A percentile compares a stretch with the other conserved stretches of the same genome.
Evolutionary conservation across 2,888 invertebrate genomes (phyloP).

Genomic region (Erebia palarica): DNA sequence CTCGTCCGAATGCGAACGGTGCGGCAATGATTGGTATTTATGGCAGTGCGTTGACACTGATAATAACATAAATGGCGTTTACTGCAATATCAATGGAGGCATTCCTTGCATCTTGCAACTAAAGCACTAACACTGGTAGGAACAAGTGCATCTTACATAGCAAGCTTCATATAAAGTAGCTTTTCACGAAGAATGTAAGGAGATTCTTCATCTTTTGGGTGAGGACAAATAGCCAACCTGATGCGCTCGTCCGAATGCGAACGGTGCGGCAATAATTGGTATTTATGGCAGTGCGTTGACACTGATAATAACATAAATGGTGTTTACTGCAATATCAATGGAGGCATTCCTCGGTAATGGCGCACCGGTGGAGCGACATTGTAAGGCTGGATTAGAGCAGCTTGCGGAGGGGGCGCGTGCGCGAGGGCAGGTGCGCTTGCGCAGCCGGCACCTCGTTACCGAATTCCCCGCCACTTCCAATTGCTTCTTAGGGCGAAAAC

Average conservation of each 20-base stretch:
- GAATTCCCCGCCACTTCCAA: slow-evolving; percentile 65
- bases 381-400: slow-evolving; percentile 39
- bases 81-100: slow-evolving; percentile 47
- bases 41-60: slow-evolving; percentile 46
- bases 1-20: slow-evolving; percentile 10
- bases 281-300: slow-evolving; percentile 47
- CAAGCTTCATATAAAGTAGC: too few relatives aligned
- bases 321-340: slow-evolving; percentile 47
- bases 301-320: slow-evolving; percentile 44
- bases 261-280: slow-evolving; percentile 40
- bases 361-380: slow-evolving; percentile 39
- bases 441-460: slow-evolving; percentile 69
- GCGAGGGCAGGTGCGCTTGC: slow-evolving; percentile 66
- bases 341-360: slow-evolving; percentile 45
- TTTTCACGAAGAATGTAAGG: too few relatives aligned
- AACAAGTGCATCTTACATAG: too few relatives aligned
- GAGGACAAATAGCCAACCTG: too few relatives aligned
- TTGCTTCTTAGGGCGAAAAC: slow-evolving; percentile 49
- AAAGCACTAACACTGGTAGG: too few relatives aligned
- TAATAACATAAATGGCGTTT: slow-evolving; percentile 45
- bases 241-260: slow-evolving; percentile 7
- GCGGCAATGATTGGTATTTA: slow-evolving; percentile 44
- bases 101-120: too few relatives aligned
- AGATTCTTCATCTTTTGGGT: too few relatives aligned
- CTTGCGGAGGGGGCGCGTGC: slow-evolving; percentile 48